Conservation (phyloP, 2,113 vertebrate genomes). For the Eubucco bourcierii region DNA sequence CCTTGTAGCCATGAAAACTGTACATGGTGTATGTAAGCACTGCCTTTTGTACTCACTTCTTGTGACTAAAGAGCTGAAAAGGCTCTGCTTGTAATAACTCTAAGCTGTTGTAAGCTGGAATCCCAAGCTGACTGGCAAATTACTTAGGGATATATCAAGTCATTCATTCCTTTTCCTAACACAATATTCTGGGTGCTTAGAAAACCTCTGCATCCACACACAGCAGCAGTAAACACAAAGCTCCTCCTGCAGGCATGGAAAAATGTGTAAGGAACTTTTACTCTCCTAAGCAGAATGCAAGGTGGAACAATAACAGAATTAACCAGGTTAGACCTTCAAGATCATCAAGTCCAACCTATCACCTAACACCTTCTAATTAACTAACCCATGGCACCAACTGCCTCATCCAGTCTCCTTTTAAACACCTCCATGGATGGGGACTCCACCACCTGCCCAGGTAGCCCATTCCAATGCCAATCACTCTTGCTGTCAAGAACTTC, state of each 20-base stretch:
- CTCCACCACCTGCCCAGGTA: too few relatives aligned
- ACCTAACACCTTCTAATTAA: too few relatives aligned
- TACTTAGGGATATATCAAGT: not conserved
- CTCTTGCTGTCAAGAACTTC: too few relatives aligned
- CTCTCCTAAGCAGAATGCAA: not conserved
- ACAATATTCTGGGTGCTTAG: accelerated
- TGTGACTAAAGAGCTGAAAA: not conserved
- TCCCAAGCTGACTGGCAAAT: not conserved
- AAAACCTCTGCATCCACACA: not conserved
- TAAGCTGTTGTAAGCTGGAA: not conserved
- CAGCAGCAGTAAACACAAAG: not conserved
- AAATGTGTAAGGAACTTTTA: not conserved
- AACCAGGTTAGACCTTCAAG: too few relatives aligned
- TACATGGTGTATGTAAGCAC: not conserved
- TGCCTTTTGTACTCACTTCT: not conserved
- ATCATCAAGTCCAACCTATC: too few relatives aligned
- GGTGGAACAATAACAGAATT: not conserved
- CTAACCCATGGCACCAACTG: too few relatives aligned
- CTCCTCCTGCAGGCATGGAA: not conserved
- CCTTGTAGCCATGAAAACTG: not conserved
- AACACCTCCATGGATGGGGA: too few relatives aligned
- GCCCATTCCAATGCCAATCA: too few relatives aligned
- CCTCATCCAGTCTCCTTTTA: too few relatives aligned
- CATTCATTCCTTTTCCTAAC: not conserved
- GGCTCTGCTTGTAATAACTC: not conserved